Evolutionary conservation across 2,113 vertebrate species (phyloP), one percentile per base, ranked within the genome.

Genomic region (Butastur rufipennis): DNA sequence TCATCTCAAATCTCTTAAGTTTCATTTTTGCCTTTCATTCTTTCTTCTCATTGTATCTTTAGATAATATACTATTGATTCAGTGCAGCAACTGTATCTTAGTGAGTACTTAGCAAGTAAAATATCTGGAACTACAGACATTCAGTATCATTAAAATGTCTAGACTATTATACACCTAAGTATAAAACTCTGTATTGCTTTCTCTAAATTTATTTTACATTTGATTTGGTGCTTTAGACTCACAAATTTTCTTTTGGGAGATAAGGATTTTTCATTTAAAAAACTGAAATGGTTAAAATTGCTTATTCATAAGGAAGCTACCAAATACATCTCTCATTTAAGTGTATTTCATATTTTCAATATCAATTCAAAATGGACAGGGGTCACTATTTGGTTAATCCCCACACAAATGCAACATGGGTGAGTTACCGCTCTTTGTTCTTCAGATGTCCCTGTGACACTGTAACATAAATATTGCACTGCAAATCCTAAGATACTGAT

Each of bases 281-380:
- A 21, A 5, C 0, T 61, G 7, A 81, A 62, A 66, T 40, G 0
- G 1, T 45, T 55, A 38, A 34, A 87, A 61, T 8, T 52, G 1
- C 23, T 81, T 74, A 14, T 62, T 29, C 2, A 21, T 66, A 68
- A 77, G 9, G 29, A 72, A 86, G 43, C 4, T 83, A 66, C 8
- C 5, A 67, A 50, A 63, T 45, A 10, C 63, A 1, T 43, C 11
- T 40, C 8, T 82, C 31, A 47, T 68, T 86, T 34, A 56, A 34
- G 7, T 70, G 5, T 52, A 27, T 36, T 78, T 87, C 9, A 7
- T 29, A 43, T 62, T 83, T 94, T 52, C 63, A 81, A 3, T 59
- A 74, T 40, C 11, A 78, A 21, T 77, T 90, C 3, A 77, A 88
- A 79, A 82, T 26, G 4, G 21, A 58, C 71, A 38, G 2, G 3